These are phyloP conservation scores for Eulemur macaco DNA, from an alignment of 2,113 vertebrate species.

Conservation along the genomic window DNA sequence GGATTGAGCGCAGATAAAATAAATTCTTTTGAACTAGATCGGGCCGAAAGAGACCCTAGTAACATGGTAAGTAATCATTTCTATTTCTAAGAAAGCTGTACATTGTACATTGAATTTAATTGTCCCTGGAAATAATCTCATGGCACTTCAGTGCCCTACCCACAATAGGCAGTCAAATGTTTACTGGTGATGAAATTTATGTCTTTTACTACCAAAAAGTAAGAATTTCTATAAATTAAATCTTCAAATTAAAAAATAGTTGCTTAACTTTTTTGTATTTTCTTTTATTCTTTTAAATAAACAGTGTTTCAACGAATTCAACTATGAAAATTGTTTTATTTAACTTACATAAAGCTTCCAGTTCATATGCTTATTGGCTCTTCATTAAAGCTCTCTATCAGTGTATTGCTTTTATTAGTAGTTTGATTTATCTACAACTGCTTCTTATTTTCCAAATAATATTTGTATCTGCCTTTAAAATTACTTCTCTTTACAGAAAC, in stretches of 20 bases:
- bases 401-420: not conserved
- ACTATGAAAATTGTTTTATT: not conserved
- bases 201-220: not conserved
- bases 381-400: not conserved
- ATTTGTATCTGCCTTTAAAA: not conserved
- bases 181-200: not conserved
- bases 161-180: not conserved
- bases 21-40: constrained; percentile 86
- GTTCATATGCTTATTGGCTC: not conserved
- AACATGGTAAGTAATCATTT: constrained; percentile 83
- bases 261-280: not conserved
- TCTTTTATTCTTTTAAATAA: constrained; percentile 8
- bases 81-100: constrained; percentile 2
- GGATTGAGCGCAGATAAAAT: constrained; percentile 95
- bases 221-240: constrained; percentile 8
- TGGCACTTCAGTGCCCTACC: not conserved
- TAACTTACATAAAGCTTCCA: not conserved
- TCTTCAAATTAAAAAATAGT: constrained; percentile 1
- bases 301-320: not conserved
- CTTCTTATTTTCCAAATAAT: not conserved
- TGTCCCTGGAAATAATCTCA: constrained; percentile 24
- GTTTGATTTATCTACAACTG: not conserved
- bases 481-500: not conserved
- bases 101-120: not conserved
- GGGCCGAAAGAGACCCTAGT: constrained; percentile 61